Evolutionary conservation across 2,113 vertebrate genomes (phyloP).

Genomic region (Onychostruthus taczanowskii): DNA sequence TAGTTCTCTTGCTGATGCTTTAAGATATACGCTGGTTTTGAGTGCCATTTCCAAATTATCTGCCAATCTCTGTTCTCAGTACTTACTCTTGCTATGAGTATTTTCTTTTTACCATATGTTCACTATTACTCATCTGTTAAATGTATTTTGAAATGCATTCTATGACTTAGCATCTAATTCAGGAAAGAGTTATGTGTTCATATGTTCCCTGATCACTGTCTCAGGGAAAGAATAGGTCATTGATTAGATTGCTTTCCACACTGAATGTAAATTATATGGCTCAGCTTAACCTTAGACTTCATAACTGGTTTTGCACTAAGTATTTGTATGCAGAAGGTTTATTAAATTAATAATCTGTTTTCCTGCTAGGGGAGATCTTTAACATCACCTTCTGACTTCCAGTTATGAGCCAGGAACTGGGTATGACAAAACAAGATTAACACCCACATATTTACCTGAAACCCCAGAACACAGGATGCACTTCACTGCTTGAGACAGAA

Average conservation of each 20-base stretch:
- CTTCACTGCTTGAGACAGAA: not conserved
- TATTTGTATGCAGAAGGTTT: not conserved
- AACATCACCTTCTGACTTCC: not conserved
- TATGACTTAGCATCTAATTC: not conserved
- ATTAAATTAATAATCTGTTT: not conserved
- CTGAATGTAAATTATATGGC: not conserved
- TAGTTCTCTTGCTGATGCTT: not conserved
- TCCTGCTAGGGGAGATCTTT: not conserved
- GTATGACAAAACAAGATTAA: not conserved
- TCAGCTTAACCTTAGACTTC: not conserved
- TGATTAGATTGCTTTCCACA: not conserved
- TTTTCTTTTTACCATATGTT: conserved; percentile 16
- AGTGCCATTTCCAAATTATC: not conserved
- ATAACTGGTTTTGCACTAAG: not conserved
- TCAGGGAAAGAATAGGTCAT: not conserved
- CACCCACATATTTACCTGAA: not conserved
- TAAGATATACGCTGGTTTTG: not conserved
- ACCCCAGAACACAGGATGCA: not conserved
- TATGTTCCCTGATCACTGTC: not conserved
- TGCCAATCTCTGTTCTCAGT: not conserved
- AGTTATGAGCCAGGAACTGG: not conserved
- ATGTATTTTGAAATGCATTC: not conserved
- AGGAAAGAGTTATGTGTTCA: not conserved
- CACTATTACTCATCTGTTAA: not conserved
- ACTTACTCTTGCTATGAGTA: not conserved